A percentile compares a stretch with the other conserved stretches of the same genome.
phyloP scores from a whole-genome alignment of 2,888 invertebrate species.

The Drosophila hamatofila region DNA sequence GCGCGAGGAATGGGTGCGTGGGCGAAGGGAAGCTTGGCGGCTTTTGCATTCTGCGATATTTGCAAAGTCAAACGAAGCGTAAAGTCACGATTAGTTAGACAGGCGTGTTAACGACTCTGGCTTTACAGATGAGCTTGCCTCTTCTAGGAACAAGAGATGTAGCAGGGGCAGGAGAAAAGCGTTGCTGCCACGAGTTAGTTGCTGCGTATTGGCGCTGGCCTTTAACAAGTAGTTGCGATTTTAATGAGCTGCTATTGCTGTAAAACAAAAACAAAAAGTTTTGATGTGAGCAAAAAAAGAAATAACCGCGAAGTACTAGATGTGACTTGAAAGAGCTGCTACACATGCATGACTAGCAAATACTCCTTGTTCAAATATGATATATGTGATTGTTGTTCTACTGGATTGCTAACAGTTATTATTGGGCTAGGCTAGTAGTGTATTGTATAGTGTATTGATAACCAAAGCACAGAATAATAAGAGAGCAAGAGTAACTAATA shows the following conservation, averaged over 20 bases:
- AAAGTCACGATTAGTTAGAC: conserved; percentile 84
- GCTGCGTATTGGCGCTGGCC: conserved; percentile 28
- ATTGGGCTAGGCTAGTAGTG: background rate
- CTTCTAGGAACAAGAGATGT: background rate
- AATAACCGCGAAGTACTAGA: background rate
- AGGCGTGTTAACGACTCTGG: conserved; percentile 81
- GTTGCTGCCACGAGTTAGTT: conserved; percentile 25
- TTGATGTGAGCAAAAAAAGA: conserved; percentile 65
- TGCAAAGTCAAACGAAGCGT: conserved; percentile 84
- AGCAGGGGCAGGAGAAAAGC: background rate
- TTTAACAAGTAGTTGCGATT: conserved; percentile 63
- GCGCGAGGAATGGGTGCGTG: background rate
- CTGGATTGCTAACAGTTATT: background rate
- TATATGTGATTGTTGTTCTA: background rate
- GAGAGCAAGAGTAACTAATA: background rate
- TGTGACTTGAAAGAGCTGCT: background rate
- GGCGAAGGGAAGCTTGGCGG: conserved; percentile 3
- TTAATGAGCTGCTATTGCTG: conserved; percentile 74
- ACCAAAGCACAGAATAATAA: background rate
- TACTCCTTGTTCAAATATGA: background rate
- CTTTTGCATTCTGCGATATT: conserved; percentile 76
- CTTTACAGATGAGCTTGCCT: conserved; percentile 50
- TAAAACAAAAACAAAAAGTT: conserved; percentile 63
- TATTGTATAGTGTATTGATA: background rate
- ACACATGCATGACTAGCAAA: background rate